These are phyloP conservation scores for Apotomis betuletana DNA, from an alignment of 2,888 invertebrate genomes.

Conservation along the genomic window DNA sequence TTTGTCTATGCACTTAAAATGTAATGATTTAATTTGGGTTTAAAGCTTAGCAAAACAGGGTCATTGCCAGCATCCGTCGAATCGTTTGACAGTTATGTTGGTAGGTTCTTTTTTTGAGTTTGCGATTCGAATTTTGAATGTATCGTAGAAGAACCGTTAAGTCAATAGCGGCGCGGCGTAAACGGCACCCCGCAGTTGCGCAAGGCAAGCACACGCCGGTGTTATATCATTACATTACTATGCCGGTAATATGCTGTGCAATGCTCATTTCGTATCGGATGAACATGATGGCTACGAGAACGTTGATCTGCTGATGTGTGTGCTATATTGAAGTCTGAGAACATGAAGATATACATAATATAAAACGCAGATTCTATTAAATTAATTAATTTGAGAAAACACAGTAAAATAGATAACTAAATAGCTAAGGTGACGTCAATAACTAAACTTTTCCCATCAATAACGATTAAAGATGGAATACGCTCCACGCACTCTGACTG, in stretches of 20 bases:
- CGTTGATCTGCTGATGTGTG: slow-evolving; percentile 3
- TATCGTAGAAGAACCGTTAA: slow-evolving; percentile 41
- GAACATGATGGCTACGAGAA: slow-evolving; percentile 13
- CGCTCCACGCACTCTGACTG: too few relatives aligned
- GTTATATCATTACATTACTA: slow-evolving; percentile 41
- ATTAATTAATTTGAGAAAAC: too few relatives aligned
- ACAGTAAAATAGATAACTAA: too few relatives aligned
- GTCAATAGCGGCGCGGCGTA: slow-evolving; percentile 38
- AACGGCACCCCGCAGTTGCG: slow-evolving; percentile 40
- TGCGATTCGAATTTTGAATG: slow-evolving; percentile 41
- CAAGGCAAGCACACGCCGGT: slow-evolving; percentile 38
- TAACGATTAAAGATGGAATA: too few relatives aligned
- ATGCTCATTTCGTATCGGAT: slow-evolving; percentile 29
- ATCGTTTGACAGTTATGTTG: slow-evolving; percentile 30
- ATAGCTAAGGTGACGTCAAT: too few relatives aligned
- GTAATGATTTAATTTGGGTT: slow-evolving; percentile 45
- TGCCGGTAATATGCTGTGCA: slow-evolving; percentile 26
- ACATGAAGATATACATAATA: too few relatives aligned
- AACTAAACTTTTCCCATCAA: too few relatives aligned
- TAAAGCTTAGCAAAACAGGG: slow-evolving; percentile 26
- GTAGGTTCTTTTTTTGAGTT: slow-evolving; percentile 31
- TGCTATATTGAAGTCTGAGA: background rate
- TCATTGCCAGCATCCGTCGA: slow-evolving; percentile 34
- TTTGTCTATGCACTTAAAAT: slow-evolving; percentile 44
- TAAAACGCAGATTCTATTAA: too few relatives aligned